A percentile compares a stretch with the other conserved stretches of the same genome.
Conservation (phyloP, 1,140 invertebrate species). For the Oryzaephilus surinamensis region DNA sequence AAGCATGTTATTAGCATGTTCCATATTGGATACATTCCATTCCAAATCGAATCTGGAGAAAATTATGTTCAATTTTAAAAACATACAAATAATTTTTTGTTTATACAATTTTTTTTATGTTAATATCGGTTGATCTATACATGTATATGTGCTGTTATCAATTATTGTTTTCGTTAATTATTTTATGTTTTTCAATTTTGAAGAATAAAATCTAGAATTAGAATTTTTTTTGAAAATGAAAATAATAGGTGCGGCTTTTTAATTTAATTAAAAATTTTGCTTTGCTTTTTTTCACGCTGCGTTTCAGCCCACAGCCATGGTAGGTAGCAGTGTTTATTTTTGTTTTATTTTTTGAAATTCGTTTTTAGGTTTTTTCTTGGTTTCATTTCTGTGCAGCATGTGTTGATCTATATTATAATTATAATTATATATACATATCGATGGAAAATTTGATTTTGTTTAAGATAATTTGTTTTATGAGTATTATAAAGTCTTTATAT, state of each 20-base stretch:
- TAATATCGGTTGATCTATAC: conserved; percentile 1
- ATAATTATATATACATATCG: no score
- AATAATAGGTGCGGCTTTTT: conserved; percentile 10
- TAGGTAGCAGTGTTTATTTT: conserved; percentile 28
- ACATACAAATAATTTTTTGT: no score
- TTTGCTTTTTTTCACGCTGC: conserved; percentile 35
- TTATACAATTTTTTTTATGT: no score
- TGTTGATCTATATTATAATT: no score
- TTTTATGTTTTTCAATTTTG: conserved; percentile 8
- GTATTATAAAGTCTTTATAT: no score
- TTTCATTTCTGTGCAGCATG: no score
- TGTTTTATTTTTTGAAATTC: conserved; percentile 7
- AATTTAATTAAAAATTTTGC: conserved; percentile 14
- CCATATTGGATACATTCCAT: no score
- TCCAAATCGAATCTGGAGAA: no score
- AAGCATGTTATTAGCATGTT: no score
- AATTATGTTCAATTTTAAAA: no score
- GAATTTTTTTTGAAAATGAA: neutral
- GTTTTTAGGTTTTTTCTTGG: neutral
- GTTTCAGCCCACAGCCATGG: conserved; percentile 36
- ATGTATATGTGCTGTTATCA: neutral
- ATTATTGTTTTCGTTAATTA: conserved; percentile 2
- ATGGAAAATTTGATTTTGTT: no score
- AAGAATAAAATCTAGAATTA: neutral
- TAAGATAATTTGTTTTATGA: no score